These are phyloP conservation scores for Calephelis virginiensis DNA, from an alignment of 1,140 invertebrate genomes.

Conservation along the genomic window DNA sequence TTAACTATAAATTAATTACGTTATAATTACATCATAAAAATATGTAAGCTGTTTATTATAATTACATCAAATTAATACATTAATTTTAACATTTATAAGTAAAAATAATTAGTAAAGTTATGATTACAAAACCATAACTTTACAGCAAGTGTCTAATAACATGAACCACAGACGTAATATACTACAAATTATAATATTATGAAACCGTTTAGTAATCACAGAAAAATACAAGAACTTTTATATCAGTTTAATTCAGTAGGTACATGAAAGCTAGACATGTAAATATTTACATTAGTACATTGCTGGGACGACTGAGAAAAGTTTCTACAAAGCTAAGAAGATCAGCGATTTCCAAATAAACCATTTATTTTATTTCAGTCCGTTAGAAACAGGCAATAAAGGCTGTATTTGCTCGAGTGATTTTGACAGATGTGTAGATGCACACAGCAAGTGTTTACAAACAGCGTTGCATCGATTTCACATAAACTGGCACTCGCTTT, in stretches of 20 bases:
- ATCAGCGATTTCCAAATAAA: slow-evolving; percentile 28
- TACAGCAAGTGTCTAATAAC: too few species aligned
- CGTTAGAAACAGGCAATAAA: slow-evolving; percentile 26
- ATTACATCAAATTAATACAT: too few species aligned
- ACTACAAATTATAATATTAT: too few species aligned
- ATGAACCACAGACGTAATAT: too few species aligned
- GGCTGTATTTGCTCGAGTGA: slow-evolving; percentile 29
- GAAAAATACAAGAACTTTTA: not conserved
- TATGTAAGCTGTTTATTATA: too few species aligned
- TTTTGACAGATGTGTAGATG: slow-evolving; percentile 41
- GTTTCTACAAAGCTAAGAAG: slow-evolving; percentile 28
- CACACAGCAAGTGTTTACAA: slow-evolving; percentile 63
- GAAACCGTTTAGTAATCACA: too few species aligned
- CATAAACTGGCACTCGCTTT: slow-evolving; percentile 58
- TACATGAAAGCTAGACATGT: slow-evolving; percentile 10
- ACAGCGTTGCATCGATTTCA: slow-evolving; percentile 74
- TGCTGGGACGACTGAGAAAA: not conserved
- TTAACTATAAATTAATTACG: too few species aligned
- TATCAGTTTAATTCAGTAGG: slow-evolving; percentile 15
- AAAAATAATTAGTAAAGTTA: too few species aligned
- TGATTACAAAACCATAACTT: too few species aligned
- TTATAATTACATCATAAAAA: too few species aligned
- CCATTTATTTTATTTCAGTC: slow-evolving; percentile 17
- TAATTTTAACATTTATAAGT: too few species aligned
- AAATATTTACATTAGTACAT: slow-evolving; percentile 13